Evolutionary conservation across 2,113 vertebrate genomes (phyloP).

Genomic region (Macrotus californicus): DNA sequence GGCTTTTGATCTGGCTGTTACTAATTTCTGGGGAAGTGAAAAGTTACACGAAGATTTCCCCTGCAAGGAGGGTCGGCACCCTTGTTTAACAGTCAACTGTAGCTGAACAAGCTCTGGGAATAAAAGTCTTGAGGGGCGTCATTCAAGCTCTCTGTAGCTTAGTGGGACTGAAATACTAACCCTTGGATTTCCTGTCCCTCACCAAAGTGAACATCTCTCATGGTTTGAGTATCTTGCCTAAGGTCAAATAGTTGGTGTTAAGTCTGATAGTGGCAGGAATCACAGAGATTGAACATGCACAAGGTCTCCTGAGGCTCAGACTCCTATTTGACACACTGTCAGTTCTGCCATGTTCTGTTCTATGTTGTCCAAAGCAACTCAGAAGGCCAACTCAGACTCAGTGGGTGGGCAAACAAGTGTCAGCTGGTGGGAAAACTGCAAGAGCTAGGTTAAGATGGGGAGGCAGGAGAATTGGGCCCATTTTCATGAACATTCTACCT

Average conservation of each 20-base stretch:
- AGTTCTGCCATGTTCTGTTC: neutral
- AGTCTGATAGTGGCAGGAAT: neutral
- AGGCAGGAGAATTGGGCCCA: neutral
- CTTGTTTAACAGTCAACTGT: neutral
- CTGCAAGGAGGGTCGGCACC: neutral
- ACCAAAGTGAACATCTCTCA: neutral
- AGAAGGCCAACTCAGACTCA: neutral
- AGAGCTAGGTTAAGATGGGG: neutral
- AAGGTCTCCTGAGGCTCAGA: neutral
- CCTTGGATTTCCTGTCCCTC: neutral
- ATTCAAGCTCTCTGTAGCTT: neutral
- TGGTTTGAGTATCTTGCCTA: neutral
- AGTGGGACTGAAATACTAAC: neutral
- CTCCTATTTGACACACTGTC: neutral
- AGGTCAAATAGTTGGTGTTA: no score
- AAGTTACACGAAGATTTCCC: neutral
- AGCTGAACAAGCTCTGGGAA: neutral
- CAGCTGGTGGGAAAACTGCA: neutral
- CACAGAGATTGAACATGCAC: neutral
- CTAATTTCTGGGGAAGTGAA: neutral
- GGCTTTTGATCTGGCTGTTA: neutral
- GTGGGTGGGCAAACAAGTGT: neutral
- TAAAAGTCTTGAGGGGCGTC: neutral
- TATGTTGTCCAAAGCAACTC: neutral
- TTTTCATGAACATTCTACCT: neutral